These are phyloP conservation scores for Tenthredo amoena DNA, from an alignment of 2,888 invertebrate species.

Conservation along the genomic window DNA sequence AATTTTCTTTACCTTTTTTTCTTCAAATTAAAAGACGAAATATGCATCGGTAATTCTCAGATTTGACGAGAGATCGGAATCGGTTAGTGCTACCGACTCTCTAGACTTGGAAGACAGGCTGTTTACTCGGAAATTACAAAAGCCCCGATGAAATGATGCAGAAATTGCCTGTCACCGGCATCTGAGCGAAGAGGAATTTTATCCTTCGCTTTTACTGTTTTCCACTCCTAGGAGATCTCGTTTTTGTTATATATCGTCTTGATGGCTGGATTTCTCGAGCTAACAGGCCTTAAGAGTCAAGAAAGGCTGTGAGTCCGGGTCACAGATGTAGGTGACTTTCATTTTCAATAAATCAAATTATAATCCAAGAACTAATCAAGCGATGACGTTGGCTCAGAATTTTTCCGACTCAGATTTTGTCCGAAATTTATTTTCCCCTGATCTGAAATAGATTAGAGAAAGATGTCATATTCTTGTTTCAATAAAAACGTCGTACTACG, in stretches of 20 bases:
- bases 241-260: not conserved
- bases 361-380: not conserved
- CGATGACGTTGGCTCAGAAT: not conserved
- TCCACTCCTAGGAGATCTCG: not conserved
- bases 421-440: too few species aligned
- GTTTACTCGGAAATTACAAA: conserved; percentile 3
- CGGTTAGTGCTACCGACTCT: not conserved
- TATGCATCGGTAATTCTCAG: not conserved
- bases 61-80: not conserved
- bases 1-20: not conserved
- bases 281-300: not conserved
- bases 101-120: conserved; percentile 1
- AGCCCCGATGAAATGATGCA: conserved; percentile 1
- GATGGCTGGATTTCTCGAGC: conserved; percentile 11
- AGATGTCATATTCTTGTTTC: not conserved
- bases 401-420: too few species aligned
- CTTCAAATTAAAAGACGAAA: not conserved
- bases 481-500: not conserved
- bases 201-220: conserved; percentile 16
- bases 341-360: not conserved
- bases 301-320: not conserved
- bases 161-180: conserved; percentile 42
- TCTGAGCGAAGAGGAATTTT: not conserved
- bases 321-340: not conserved
- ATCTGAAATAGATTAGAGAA: not conserved